Evolutionary conservation across 2,888 invertebrate genomes (phyloP).

Genomic region (Horisme vitalbata): DNA sequence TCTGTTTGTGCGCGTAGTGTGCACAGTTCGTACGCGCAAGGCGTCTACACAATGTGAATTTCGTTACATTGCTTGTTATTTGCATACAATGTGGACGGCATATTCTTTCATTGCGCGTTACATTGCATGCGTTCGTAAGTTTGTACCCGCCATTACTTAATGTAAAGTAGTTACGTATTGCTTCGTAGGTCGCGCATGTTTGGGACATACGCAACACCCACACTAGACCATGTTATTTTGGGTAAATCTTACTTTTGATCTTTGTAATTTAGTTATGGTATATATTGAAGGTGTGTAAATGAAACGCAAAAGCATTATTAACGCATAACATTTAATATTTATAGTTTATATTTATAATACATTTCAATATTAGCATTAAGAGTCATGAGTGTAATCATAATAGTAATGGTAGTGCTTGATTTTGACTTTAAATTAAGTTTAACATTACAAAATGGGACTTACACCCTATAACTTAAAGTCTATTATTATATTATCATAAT

Average conservation of each 20-base stretch:
- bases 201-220: background rate
- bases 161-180: no score
- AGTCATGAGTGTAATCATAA: constrained; percentile 80
- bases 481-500: constrained; percentile 58
- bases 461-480: constrained; percentile 51
- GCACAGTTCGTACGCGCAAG: no score
- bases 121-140: no score
- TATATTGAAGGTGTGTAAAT: constrained; percentile 38
- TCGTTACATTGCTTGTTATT: no score
- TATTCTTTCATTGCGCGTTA: no score
- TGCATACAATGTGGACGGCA: no score
- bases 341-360: constrained; percentile 84
- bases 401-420: constrained; percentile 80
- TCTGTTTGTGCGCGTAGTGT: no score
- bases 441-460: constrained; percentile 82
- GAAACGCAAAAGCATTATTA: constrained; percentile 82
- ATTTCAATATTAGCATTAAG: constrained; percentile 82
- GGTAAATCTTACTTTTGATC: background rate
- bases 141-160: no score
- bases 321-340: constrained; percentile 87
- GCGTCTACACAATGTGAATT: no score
- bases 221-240: background rate
- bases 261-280: background rate
- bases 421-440: constrained; percentile 69
- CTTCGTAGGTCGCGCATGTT: no score